Evolutionary conservation across 2,888 invertebrate species (phyloP), one percentile per base, ranked within the genome.

Genomic region (Ephialtes manifestator): DNA sequence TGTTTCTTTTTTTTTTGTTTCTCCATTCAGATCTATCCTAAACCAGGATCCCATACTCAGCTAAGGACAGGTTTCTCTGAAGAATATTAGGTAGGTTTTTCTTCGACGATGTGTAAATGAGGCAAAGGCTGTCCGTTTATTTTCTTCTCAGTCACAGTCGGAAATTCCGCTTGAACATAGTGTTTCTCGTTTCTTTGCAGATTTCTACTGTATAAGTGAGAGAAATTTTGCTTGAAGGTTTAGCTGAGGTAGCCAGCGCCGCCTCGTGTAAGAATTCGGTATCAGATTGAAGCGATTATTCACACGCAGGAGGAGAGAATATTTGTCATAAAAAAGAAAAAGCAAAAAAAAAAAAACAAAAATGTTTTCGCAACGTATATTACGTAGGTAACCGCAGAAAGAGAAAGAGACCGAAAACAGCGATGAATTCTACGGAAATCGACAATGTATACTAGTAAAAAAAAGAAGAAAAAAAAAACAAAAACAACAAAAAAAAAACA

Each of bases 1-100:
- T 76, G 15, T 65, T 60, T 43, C 24, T 10, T 78, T 20, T 65
- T 60, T 43, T 79, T 82, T 28, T 60, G 35, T 24, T 28, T 31
- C 5, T 8, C n/a, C 68, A 91, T 90, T n/a, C 88, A 94, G 94
- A 94, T 91, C 90, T 94, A 90, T 94, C 94, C 91, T 94, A 93
- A 94, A 90, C 89, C 90, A 88, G 89, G 88, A 90, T 90, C 90
- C 90, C 87, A 87, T 91, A 91, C 90, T 88, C 90, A 68, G 75
- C 87, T 91, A 91, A 91, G 91, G 87, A 90, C 86, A 89, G 86
- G 89, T 92, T 92, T 92, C 91, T 92, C 89, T 90, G 91, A 92
- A 90, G 89, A 92, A 91, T 89, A 90, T 92, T 93, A 93, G 93
- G 93, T 94, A 87, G 89, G 89, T 85, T 85, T 85, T 76, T 48